phyloP scores from a whole-genome alignment of 2,888 invertebrate genomes.

The Cremastobaeus sp. region DNA sequence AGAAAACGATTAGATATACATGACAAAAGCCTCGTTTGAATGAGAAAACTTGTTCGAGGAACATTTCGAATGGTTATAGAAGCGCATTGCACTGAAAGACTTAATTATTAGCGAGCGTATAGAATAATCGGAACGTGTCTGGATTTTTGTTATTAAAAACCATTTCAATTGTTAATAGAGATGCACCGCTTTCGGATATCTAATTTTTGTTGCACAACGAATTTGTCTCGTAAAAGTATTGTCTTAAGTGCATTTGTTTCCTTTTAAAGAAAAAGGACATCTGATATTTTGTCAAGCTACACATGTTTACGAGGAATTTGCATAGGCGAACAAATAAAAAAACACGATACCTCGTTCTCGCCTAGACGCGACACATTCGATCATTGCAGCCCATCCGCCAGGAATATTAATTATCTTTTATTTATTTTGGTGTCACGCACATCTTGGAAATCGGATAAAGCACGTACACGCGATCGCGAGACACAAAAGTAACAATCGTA shows the following conservation, averaged over 20 bases:
- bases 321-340: conserved; percentile 13
- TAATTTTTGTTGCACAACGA: too few relatives aligned
- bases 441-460: conserved; percentile 37
- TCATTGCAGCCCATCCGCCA: conserved; percentile 15
- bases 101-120: too few relatives aligned
- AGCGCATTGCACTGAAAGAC: too few relatives aligned
- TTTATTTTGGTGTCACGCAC: conserved; percentile 40
- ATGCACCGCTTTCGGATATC: too few relatives aligned
- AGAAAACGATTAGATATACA: too few relatives aligned
- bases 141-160: too few relatives aligned
- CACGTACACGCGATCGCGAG: conserved; percentile 32
- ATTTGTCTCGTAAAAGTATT: too few relatives aligned
- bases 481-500: conserved; percentile 20
- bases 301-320: conserved; percentile 40
- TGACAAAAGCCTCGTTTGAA: too few relatives aligned
- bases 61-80: too few relatives aligned
- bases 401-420: conserved; percentile 36
- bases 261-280: background rate
- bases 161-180: too few relatives aligned
- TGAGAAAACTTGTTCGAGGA: too few relatives aligned
- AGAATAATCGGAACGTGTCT: too few relatives aligned
- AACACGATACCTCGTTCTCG: background rate
- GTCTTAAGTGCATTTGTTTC: background rate
- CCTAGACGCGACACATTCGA: conserved; percentile 7
- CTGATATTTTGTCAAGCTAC: background rate